Evolutionary conservation across 2,113 vertebrate species (phyloP).

Genomic region (Boleophthalmus pectinirostris): DNA sequence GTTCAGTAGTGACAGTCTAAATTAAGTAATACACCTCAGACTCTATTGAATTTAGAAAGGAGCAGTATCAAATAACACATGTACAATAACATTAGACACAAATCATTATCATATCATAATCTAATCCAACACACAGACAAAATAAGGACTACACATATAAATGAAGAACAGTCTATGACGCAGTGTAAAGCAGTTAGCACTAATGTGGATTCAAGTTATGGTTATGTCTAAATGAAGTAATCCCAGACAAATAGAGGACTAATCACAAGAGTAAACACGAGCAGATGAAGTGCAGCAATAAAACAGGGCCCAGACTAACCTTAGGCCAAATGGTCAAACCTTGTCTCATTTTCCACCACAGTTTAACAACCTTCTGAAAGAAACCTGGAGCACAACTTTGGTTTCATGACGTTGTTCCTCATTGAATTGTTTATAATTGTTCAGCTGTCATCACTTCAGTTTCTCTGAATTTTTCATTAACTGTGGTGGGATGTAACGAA

Average conservation of each 20-base stretch:
- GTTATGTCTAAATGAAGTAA: background rate
- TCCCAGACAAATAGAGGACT: background rate
- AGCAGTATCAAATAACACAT: too few relatives aligned
- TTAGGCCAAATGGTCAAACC: background rate
- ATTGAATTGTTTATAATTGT: background rate
- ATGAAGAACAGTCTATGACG: background rate
- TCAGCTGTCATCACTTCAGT: background rate
- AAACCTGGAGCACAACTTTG: background rate
- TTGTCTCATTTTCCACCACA: background rate
- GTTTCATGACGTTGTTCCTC: too few relatives aligned
- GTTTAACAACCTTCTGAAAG: background rate
- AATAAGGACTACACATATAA: background rate
- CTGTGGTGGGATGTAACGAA: too few relatives aligned
- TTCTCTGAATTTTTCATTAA: background rate
- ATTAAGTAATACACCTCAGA: too few relatives aligned
- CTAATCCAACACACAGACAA: background rate
- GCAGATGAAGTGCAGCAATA: background rate
- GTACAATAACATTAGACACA: background rate
- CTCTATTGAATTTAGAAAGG: too few relatives aligned
- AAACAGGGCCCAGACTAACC: background rate
- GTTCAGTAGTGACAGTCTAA: too few relatives aligned
- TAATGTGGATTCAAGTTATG: background rate
- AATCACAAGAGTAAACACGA: background rate
- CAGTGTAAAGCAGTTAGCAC: background rate
- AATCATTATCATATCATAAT: background rate